phyloP scores from a whole-genome alignment of 1,140 invertebrate genomes.

The Cyphomyrmex costatus region DNA sequence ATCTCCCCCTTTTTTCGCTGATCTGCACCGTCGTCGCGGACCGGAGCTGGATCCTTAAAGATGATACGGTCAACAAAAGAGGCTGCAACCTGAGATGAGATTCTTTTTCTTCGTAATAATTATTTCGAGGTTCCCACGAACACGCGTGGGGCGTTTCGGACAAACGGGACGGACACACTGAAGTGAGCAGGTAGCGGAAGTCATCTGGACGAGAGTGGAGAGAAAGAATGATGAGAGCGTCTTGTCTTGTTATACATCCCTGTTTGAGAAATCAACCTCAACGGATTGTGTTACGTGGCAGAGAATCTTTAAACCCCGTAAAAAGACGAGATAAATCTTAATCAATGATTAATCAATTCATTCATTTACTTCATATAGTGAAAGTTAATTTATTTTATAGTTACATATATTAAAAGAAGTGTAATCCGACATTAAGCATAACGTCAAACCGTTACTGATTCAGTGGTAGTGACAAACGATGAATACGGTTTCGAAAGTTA shows the following conservation, averaged over 20 bases:
- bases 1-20: slow-evolving; percentile 70
- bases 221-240: slow-evolving; percentile 78
- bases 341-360: not conserved
- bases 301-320: slow-evolving; percentile 58
- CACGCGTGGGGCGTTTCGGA: slow-evolving; percentile 84
- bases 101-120: slow-evolving; percentile 84
- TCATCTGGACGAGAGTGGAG: slow-evolving; percentile 70
- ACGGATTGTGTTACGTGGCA: slow-evolving; percentile 81
- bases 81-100: slow-evolving; percentile 83
- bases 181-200: slow-evolving; percentile 78
- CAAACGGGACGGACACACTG: slow-evolving; percentile 76
- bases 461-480: not conserved
- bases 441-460: not conserved
- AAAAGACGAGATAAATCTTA: not conserved
- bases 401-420: too few relatives aligned
- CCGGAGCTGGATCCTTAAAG: slow-evolving; percentile 81
- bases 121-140: slow-evolving; percentile 86
- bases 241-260: slow-evolving; percentile 76
- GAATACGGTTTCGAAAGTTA: not conserved
- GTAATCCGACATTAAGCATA: slow-evolving; percentile 1
- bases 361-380: not conserved
- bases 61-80: slow-evolving; percentile 85
- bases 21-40: slow-evolving; percentile 66
- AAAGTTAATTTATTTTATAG: not conserved
- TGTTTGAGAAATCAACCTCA: slow-evolving; percentile 84